A percentile compares a stretch with the other conserved stretches of the same genome.
Conservation (phyloP, 2,797 vertebrate species). For the Odontamblyopus lacepedii region DNA sequence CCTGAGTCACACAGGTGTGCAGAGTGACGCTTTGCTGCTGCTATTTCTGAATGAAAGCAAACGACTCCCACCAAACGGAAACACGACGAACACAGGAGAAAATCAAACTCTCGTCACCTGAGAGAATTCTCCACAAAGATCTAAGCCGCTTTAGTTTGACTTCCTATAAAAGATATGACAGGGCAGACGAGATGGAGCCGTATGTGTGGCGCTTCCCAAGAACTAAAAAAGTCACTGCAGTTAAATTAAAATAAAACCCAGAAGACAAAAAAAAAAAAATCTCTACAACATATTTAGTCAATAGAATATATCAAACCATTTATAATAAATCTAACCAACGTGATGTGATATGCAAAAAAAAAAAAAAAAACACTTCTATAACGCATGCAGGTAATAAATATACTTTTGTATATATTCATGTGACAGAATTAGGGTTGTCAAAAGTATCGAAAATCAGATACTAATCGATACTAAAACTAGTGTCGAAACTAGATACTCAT, state of each 20-base stretch:
- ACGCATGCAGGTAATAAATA: no score
- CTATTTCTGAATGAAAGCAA: constrained; percentile 36
- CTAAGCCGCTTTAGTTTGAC: not conserved
- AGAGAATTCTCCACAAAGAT: constrained; percentile 1
- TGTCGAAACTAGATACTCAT: no score
- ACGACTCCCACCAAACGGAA: constrained; percentile 9
- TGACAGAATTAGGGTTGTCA: no score
- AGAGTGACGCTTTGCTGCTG: constrained; percentile 1
- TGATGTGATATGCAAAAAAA: no score
- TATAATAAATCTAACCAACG: no score
- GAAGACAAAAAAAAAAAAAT: no score
- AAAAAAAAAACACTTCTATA: no score
- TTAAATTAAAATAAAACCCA: not conserved
- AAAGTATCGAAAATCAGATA: no score
- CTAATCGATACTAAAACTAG: no score
- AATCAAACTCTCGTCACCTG: constrained; percentile 7
- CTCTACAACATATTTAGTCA: no score
- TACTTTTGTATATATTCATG: no score
- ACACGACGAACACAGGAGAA: constrained; percentile 11
- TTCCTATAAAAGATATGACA: not conserved
- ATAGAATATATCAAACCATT: no score
- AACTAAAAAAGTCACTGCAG: not conserved
- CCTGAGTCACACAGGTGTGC: constrained; percentile 49
- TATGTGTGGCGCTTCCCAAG: not conserved
- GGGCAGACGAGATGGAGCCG: not conserved